These are phyloP conservation scores for Gortyna flavago DNA, from an alignment of 2,888 invertebrate genomes.

Conservation along the genomic window DNA sequence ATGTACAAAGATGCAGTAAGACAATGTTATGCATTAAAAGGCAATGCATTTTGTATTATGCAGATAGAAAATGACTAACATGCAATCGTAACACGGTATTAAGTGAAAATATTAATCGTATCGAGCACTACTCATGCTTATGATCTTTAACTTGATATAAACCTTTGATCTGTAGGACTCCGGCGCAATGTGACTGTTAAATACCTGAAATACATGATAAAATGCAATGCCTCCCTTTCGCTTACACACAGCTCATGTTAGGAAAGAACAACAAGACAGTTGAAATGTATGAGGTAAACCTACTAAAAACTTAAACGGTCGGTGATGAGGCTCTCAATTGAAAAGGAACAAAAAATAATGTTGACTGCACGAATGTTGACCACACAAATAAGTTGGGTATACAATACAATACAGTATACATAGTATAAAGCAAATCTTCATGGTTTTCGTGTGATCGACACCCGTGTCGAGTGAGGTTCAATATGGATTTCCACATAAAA, in stretches of 20 bases:
- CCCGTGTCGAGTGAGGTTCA: conserved; percentile 45
- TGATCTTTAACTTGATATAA: conserved; percentile 91
- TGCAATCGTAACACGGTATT: conserved; percentile 78
- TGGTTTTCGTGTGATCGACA: conserved; percentile 56
- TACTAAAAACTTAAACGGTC: conserved; percentile 50
- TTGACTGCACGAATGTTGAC: conserved; percentile 32
- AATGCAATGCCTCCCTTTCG: conserved; percentile 85
- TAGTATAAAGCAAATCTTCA: conserved; percentile 22
- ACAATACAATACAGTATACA: conserved; percentile 7
- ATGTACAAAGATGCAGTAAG: conserved; percentile 59
- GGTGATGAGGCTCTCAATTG: conserved; percentile 49
- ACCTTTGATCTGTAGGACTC: conserved; percentile 98
- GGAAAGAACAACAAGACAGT: conserved; percentile 64
- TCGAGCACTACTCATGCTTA: conserved; percentile 88
- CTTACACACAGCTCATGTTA: conserved; percentile 69
- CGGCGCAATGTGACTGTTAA: conserved; percentile 98
- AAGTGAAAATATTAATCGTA: conserved; percentile 72
- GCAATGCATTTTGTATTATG: conserved; percentile 72
- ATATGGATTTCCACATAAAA: conserved; percentile 56
- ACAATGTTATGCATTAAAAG: conserved; percentile 66
- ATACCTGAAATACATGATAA: conserved; percentile 94
- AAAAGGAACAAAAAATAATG: conserved; percentile 51
- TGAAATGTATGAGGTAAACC: conserved; percentile 57
- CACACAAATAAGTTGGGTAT: conserved; percentile 36
- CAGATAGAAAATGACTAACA: conserved; percentile 76